Percentiles rank a stretch among this genome's conserved stretches.
Evolutionary conservation across 2,888 invertebrate species (phyloP).

Genomic region (Pardosa pseudoannulata): DNA sequence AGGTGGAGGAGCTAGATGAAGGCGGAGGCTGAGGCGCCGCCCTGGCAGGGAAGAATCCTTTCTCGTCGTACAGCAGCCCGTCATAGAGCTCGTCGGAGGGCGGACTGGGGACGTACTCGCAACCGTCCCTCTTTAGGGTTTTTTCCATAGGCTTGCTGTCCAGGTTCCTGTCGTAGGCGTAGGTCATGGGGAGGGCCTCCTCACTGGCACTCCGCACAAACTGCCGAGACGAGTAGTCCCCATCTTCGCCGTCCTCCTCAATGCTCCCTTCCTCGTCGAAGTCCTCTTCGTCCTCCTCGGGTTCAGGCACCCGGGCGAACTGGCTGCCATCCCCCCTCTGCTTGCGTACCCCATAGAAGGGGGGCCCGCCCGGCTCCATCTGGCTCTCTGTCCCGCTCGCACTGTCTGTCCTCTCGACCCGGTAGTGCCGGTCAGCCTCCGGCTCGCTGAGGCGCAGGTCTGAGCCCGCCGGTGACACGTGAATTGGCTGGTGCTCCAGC

Average conservation of each 20-base stretch:
- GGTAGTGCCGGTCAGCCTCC: constrained; percentile 89
- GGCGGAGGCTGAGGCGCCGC: constrained; percentile 48
- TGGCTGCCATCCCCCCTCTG: constrained; percentile 77
- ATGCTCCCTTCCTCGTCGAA: constrained; percentile 73
- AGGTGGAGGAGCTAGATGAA: constrained; percentile 71
- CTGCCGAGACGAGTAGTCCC: constrained; percentile 65
- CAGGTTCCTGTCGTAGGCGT: constrained; percentile 73
- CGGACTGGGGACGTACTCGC: constrained; percentile 74
- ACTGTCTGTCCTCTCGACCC: constrained; percentile 70
- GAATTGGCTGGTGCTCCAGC: constrained; percentile 75
- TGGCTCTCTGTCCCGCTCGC: constrained; percentile 75
- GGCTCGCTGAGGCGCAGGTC: constrained; percentile 91
- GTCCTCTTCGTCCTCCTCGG: constrained; percentile 73
- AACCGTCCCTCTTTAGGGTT: constrained; percentile 74
- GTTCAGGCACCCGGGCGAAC: constrained; percentile 78
- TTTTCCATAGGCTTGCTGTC: constrained; percentile 73
- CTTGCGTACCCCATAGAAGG: constrained; percentile 37
- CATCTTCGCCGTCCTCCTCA: constrained; percentile 65
- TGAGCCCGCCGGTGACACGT: constrained; percentile 90
- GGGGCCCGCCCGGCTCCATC: constrained; percentile 57
- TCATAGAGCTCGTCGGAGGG: constrained; percentile 74
- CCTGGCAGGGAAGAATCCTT: constrained; percentile 45
- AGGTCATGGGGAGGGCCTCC: constrained; percentile 74
- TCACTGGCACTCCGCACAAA: constrained; percentile 75
- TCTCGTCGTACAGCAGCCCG: constrained; percentile 26